Evolutionary conservation across 1,140 invertebrate species (phyloP).

Genomic region (Holcopasites calliopsidis): DNA sequence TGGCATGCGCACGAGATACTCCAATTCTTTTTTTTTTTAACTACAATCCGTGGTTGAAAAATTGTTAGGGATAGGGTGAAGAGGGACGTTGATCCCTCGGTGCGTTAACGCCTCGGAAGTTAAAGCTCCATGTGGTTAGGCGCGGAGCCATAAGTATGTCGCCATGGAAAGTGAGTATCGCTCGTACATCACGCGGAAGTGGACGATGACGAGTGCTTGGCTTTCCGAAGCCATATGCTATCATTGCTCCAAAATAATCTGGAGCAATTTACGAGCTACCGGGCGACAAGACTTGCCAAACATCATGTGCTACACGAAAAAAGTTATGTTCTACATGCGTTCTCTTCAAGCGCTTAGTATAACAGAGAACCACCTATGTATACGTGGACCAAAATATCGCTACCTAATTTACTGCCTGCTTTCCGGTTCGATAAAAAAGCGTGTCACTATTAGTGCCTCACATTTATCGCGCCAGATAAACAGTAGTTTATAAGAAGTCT

Average conservation of each 20-base stretch:
- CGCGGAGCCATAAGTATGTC: constrained; percentile 41
- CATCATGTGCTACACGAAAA: not conserved
- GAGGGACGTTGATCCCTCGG: not conserved
- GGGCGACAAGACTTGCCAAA: constrained; percentile 6
- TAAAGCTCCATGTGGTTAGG: constrained; percentile 27
- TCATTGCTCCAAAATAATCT: constrained; percentile 37
- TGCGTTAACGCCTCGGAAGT: constrained; percentile 24
- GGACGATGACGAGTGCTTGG: constrained; percentile 32
- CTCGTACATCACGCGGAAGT: constrained; percentile 51
- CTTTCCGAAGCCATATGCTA: constrained; percentile 16
- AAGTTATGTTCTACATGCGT: not conserved
- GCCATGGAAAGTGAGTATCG: constrained; percentile 28
- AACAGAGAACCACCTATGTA: not conserved
- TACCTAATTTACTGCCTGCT: too few species aligned
- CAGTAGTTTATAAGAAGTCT: too few species aligned
- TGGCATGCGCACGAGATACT: too few species aligned
- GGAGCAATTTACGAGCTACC: constrained; percentile 18
- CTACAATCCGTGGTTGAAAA: not conserved
- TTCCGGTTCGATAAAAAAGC: too few species aligned
- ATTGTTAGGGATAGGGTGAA: not conserved
- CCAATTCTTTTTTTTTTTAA: too few species aligned
- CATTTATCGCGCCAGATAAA: too few species aligned
- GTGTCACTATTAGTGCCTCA: too few species aligned
- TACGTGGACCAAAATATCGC: too few species aligned
- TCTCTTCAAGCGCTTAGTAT: not conserved